A percentile compares a stretch with the other conserved stretches of the same genome.
Evolutionary conservation across 2,797 vertebrate genomes (phyloP).

Genomic region (Fringilla coelebs): DNA sequence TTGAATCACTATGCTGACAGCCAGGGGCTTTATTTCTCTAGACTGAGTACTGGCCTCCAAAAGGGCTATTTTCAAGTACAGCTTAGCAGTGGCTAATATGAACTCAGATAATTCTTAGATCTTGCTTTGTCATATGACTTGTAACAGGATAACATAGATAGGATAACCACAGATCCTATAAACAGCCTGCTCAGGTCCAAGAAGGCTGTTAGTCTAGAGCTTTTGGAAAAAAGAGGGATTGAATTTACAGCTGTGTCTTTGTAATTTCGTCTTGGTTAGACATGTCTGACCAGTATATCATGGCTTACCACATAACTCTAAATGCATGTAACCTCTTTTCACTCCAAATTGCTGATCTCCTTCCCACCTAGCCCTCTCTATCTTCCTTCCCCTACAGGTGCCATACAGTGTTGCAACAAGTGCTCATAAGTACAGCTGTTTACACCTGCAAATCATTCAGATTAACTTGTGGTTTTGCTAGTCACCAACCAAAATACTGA

Average conservation of each 20-base stretch:
- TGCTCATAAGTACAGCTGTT: neutral
- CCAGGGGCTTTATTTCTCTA: neutral
- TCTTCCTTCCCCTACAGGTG: neutral
- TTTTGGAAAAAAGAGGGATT: neutral
- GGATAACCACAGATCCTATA: neutral
- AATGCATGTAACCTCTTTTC: neutral
- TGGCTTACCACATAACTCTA: neutral
- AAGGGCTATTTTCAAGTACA: neutral
- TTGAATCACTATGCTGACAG: neutral
- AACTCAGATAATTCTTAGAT: neutral
- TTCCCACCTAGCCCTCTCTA: neutral
- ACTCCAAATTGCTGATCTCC: neutral
- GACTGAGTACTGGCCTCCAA: neutral
- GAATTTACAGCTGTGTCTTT: neutral
- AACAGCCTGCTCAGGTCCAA: neutral
- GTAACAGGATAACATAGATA: neutral
- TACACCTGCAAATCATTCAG: neutral
- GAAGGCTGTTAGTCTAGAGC: neutral
- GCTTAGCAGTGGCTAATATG: neutral
- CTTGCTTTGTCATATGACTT: neutral
- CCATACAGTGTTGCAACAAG: neutral
- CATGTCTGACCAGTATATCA: neutral
- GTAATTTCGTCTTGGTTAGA: neutral
- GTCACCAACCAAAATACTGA: neutral
- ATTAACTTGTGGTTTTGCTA: neutral